Percentiles rank a stretch among this genome's conserved stretches.
Evolutionary conservation across 2,113 vertebrate genomes (phyloP).

Genomic region (Sardina pilchardus): DNA sequence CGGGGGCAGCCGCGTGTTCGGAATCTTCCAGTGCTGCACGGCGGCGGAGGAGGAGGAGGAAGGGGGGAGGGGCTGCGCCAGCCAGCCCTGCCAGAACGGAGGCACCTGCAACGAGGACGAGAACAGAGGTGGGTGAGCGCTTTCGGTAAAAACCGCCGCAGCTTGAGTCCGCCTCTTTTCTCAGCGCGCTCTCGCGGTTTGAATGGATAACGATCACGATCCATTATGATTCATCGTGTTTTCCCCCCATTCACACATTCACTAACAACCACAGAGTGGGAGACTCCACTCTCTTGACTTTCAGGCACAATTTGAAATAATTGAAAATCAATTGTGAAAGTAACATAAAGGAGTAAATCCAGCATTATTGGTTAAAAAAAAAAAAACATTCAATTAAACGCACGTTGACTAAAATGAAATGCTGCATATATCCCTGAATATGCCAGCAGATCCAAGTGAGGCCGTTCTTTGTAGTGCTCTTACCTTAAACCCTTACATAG

Average conservation of each 20-base stretch:
- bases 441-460: not conserved
- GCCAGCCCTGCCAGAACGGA: slow-evolving; percentile 77
- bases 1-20: slow-evolving; percentile 71
- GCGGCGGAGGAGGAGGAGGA: too few relatives aligned
- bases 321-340: too few relatives aligned
- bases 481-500: not conserved
- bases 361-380: too few relatives aligned
- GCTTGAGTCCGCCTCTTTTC: not conserved
- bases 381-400: too few relatives aligned
- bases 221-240: not conserved
- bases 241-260: too few relatives aligned
- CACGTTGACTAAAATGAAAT: not conserved
- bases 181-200: not conserved
- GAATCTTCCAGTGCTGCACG: slow-evolving; percentile 80
- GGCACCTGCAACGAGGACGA: slow-evolving; percentile 76
- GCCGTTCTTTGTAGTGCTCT: not conserved
- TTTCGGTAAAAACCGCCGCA: not conserved
- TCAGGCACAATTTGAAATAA: too few relatives aligned
- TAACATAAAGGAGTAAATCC: too few relatives aligned
- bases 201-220: not conserved
- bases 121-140: slow-evolving; percentile 71
- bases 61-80: slow-evolving; percentile 74
- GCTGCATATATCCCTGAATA: not conserved
- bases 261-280: not conserved
- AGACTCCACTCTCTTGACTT: too few relatives aligned